Conservation (phyloP, 2,888 invertebrate species). For the Trileptium ribeirensis region DNA sequence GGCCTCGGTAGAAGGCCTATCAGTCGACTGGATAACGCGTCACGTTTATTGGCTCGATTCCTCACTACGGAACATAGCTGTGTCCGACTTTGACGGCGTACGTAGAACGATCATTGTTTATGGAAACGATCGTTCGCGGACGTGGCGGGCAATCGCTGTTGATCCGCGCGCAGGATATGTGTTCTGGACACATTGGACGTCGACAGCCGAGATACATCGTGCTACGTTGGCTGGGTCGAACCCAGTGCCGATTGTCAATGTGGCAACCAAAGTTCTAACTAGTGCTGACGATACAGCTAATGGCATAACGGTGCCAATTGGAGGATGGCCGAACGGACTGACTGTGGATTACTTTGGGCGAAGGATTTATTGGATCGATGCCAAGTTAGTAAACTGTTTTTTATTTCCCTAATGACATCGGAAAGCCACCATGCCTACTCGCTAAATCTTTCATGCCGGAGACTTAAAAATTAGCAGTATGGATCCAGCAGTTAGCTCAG, state of each 20-base stretch:
- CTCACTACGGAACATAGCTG: constrained; percentile 49
- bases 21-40: constrained; percentile 77
- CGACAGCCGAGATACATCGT: constrained; percentile 70
- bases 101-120: constrained; percentile 70
- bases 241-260: constrained; percentile 58
- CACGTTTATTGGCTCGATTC: constrained; percentile 71
- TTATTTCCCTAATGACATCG: too few species aligned
- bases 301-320: constrained; percentile 37
- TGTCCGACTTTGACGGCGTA: constrained; percentile 66
- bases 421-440: too few species aligned
- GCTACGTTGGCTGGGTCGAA: constrained; percentile 69
- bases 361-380: constrained; percentile 55
- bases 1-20: constrained; percentile 77
- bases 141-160: constrained; percentile 71
- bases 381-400: too few species aligned
- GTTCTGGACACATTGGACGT: constrained; percentile 78
- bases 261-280: constrained; percentile 59
- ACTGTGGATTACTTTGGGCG: constrained; percentile 68
- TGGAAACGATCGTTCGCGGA: constrained; percentile 74
- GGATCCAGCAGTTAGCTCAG: too few species aligned
- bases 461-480: too few species aligned
- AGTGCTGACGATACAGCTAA: too few species aligned
- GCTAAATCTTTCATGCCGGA: too few species aligned
- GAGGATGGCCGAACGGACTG: constrained; percentile 61
- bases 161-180: constrained; percentile 71